These are phyloP conservation scores for Melipona bicolor DNA, from an alignment of 2,888 invertebrate species.

Conservation along the genomic window DNA sequence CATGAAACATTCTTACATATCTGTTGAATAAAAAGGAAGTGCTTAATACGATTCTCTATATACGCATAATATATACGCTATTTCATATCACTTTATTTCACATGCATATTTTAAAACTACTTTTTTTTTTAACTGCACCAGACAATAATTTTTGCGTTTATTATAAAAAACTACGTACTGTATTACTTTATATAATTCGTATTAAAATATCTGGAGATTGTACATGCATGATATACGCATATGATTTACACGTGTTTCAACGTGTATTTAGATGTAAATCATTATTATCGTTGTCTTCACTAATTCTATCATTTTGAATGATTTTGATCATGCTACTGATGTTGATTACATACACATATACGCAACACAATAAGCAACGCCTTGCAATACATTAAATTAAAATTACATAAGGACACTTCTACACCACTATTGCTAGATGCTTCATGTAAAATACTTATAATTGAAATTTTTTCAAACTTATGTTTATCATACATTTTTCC, in stretches of 20 bases:
- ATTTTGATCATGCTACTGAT: slow-evolving; percentile 28
- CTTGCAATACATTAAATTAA: slow-evolving; percentile 27
- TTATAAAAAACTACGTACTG: background rate
- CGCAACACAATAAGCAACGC: slow-evolving; percentile 36
- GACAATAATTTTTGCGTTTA: background rate
- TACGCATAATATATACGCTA: slow-evolving; percentile 9
- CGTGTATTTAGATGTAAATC: slow-evolving; percentile 8
- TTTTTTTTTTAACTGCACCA: background rate
- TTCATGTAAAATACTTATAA: background rate
- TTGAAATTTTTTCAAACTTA: background rate
- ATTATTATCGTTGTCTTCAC: background rate
- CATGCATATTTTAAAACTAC: slow-evolving; percentile 23
- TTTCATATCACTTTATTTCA: slow-evolving; percentile 3
- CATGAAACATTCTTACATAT: slow-evolving; percentile 69
- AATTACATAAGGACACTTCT: slow-evolving; percentile 6
- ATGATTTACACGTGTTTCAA: slow-evolving; percentile 1
- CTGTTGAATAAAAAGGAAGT: slow-evolving; percentile 20
- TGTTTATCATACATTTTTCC: background rate
- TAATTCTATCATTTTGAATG: background rate
- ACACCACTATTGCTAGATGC: background rate
- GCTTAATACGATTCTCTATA: slow-evolving; percentile 4
- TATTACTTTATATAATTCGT: background rate
- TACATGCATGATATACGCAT: slow-evolving; percentile 28
- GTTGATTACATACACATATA: slow-evolving; percentile 6
- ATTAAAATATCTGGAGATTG: background rate